Conservation (phyloP, 2,888 invertebrate genomes). For the Lordiphosa andalusiaca region DNA sequence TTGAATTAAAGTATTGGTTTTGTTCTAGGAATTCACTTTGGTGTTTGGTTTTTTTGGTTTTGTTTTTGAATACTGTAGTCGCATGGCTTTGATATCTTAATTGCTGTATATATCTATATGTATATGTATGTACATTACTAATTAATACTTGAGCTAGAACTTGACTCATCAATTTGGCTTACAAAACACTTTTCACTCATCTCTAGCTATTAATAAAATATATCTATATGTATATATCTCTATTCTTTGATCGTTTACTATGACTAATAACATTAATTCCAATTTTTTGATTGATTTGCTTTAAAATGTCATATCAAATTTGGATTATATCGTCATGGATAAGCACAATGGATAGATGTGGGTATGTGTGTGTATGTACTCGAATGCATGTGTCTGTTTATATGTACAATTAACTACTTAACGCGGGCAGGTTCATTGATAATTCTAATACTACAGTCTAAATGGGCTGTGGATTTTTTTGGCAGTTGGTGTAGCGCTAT, state of each 20-base stretch:
- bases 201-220: conserved; percentile 9
- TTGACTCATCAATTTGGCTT: conserved; percentile 14
- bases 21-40: conserved; percentile 59
- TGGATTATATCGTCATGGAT: conserved; percentile 11
- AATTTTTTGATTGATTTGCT: conserved; percentile 32
- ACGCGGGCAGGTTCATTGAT: conserved; percentile 27
- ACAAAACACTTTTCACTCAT: conserved; percentile 7
- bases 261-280: conserved; percentile 38
- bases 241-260: conserved; percentile 17
- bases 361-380: neutral
- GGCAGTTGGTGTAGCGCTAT: conserved; percentile 67
- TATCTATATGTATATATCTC: neutral
- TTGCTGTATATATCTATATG: conserved; percentile 23
- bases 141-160: conserved; percentile 36
- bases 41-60: conserved; percentile 30
- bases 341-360: conserved; percentile 17
- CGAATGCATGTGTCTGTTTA: neutral
- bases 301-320: conserved; percentile 1
- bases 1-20: conserved; percentile 41
- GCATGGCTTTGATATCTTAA: conserved; percentile 11
- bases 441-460: conserved; percentile 29
- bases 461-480: conserved; percentile 47
- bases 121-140: conserved; percentile 2
- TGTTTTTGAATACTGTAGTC: conserved; percentile 18
- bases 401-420: conserved; percentile 31